Evolutionary conservation across 2,888 invertebrate genomes (phyloP).

Genomic region (Pinctada fucata): DNA sequence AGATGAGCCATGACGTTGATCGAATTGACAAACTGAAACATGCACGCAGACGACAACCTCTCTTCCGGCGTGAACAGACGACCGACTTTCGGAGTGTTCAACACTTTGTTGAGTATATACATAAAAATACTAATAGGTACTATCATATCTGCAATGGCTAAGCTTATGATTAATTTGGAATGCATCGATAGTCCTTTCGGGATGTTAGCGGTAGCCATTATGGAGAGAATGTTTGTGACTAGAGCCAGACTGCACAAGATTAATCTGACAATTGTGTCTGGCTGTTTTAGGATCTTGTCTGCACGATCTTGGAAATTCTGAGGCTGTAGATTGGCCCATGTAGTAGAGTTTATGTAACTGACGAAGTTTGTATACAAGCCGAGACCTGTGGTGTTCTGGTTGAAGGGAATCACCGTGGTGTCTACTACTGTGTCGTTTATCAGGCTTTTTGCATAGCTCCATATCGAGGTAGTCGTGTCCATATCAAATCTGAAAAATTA

Average conservation of each 20-base stretch:
- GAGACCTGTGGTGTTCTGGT: slow-evolving; percentile 15
- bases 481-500: background rate
- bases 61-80: slow-evolving; percentile 40
- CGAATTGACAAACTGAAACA: slow-evolving; percentile 58
- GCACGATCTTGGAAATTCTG: slow-evolving; percentile 44
- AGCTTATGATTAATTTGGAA: slow-evolving; percentile 66
- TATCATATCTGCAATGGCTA: slow-evolving; percentile 63
- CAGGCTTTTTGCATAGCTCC: too few species aligned
- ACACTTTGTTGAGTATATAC: slow-evolving; percentile 58
- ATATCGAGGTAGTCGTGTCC: too few species aligned
- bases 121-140: slow-evolving; percentile 62
- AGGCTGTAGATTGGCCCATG: slow-evolving; percentile 27
- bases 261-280: slow-evolving; percentile 55
- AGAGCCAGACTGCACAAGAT: slow-evolving; percentile 58
- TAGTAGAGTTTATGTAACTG: slow-evolving; percentile 24
- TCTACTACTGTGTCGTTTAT: background rate
- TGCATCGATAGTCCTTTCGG: slow-evolving; percentile 61
- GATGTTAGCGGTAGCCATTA: slow-evolving; percentile 66
- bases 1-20: slow-evolving; percentile 63
- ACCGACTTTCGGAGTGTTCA: slow-evolving; percentile 45
- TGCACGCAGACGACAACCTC: slow-evolving; percentile 54
- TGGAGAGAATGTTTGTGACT: slow-evolving; percentile 63
- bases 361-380: slow-evolving; percentile 22
- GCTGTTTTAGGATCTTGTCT: slow-evolving; percentile 49
- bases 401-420: slow-evolving; percentile 7